Conservation (phyloP, 1,140 invertebrate genomes). For the Drosophila seguyi region DNA sequence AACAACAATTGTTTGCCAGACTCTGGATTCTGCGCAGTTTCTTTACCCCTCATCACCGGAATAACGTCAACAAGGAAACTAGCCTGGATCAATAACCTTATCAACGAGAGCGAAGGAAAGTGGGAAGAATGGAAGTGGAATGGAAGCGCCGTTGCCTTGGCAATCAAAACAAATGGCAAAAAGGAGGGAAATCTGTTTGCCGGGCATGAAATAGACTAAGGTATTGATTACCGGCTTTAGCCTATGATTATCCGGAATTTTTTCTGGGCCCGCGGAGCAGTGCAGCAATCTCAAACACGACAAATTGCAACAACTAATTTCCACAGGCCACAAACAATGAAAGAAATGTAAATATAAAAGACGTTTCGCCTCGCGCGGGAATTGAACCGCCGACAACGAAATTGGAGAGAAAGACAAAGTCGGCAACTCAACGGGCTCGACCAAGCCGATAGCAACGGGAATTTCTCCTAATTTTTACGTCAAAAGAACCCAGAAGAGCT, state of each 20-base stretch:
- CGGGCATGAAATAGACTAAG: constrained; percentile 83
- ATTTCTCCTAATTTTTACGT: constrained; percentile 1
- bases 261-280: constrained; percentile 64
- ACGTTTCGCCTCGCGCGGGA: background rate
- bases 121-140: background rate
- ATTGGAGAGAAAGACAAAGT: background rate
- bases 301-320: constrained; percentile 68
- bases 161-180: constrained; percentile 30
- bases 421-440: constrained; percentile 31
- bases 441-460: constrained; percentile 28
- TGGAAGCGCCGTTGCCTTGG: constrained; percentile 48
- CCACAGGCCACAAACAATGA: constrained; percentile 43
- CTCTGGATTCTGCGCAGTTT: constrained; percentile 67
- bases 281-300: constrained; percentile 67
- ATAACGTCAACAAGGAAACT: constrained; percentile 72
- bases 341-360: constrained; percentile 7
- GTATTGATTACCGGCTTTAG: constrained; percentile 73
- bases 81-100: constrained; percentile 72
- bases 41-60: constrained; percentile 2
- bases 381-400: constrained; percentile 45
- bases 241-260: constrained; percentile 82
- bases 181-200: constrained; percentile 58
- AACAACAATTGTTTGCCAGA: constrained; percentile 51
- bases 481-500: constrained; percentile 17
- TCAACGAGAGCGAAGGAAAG: constrained; percentile 13